Evolutionary conservation across 2,888 invertebrate species (phyloP), one percentile per base, ranked within the genome.

Genomic region (Drosophila falleni): DNA sequence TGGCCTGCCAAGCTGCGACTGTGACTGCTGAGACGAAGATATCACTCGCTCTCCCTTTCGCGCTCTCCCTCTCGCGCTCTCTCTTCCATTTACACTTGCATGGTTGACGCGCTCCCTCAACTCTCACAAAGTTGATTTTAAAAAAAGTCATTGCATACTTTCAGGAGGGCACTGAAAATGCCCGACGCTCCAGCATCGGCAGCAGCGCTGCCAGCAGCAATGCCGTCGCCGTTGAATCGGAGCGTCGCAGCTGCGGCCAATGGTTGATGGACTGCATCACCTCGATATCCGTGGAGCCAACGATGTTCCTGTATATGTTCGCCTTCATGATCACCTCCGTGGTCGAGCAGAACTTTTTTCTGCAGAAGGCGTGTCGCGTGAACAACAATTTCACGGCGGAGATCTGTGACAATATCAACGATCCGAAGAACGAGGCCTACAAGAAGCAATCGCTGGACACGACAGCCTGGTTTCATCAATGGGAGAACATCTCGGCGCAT

Each of bases 231-330:
- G 37, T 54, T 8, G 50, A 59, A 31, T n/a, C n/a, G 26, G 41
- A 46, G 15, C 50, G 29, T 0, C 74, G 69, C 59, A 68, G 39
- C 37, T 5, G 37, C 13, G 15, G 66, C 33, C 51, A 69, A 10
- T 66, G 74, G 70, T 44, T 74, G 15, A 16, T 63, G 41, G 37
- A 63, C 46, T 42, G 47, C 41, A 46, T 83, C 11, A 56, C 5
- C 0, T 56, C 68, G 8, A 94, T 96, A 59, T 95, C 97, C 0
- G 97, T 98, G 23, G 98, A 98, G 89, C 97, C 98, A 0, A 94
- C 96, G 0, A 95, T 98, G 95, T 96, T 97, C 90, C 93, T 97
- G 2, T 98, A 97, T 90, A 97, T 98, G 97, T 95, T 97, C 94
- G 96, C 97, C 1, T 96, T 95, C 86, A 96, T 97, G 96, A 94